Evolutionary conservation across 2,888 invertebrate genomes (phyloP).

Genomic region (Lochmaea crataegi): DNA sequence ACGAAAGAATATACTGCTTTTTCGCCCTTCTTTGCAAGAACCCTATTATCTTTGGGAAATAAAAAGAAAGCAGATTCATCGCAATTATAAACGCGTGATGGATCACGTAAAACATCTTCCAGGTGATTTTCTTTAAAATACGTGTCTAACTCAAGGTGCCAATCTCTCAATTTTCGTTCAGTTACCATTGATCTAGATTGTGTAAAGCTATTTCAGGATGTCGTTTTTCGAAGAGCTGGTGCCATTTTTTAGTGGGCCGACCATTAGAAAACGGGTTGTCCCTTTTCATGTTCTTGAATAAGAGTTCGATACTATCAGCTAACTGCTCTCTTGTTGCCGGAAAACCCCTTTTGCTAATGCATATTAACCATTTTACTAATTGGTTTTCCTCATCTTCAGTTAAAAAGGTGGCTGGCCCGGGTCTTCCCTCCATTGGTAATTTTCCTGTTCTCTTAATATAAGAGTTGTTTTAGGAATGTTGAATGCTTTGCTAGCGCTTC

Average conservation of each 20-base stretch:
- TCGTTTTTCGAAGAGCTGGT: neutral
- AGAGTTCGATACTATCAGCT: neutral
- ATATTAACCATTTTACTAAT: too few species aligned
- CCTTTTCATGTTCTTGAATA: neutral
- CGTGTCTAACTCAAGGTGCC: neutral
- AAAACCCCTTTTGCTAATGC: too few species aligned
- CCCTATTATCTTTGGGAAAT: conserved; percentile 31
- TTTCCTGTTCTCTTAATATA: neutral
- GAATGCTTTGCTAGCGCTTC: neutral
- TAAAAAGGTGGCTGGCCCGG: neutral
- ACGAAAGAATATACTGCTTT: conserved; percentile 31
- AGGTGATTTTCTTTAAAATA: conserved; percentile 5
- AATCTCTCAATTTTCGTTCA: neutral
- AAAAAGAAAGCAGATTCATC: conserved; percentile 38
- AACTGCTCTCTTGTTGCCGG: neutral
- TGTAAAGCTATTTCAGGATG: neutral
- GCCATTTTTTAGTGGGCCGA: neutral
- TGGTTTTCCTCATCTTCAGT: too few species aligned
- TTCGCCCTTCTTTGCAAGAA: conserved; percentile 26
- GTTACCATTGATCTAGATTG: neutral
- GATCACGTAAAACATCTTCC: conserved; percentile 19
- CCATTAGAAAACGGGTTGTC: neutral
- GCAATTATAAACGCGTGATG: conserved; percentile 33
- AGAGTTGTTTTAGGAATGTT: neutral
- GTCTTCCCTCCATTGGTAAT: neutral